Percentiles rank a stretch among this genome's conserved stretches.
phyloP scores from a whole-genome alignment of 2,113 vertebrate genomes.

The Pogonocichla stellata region DNA sequence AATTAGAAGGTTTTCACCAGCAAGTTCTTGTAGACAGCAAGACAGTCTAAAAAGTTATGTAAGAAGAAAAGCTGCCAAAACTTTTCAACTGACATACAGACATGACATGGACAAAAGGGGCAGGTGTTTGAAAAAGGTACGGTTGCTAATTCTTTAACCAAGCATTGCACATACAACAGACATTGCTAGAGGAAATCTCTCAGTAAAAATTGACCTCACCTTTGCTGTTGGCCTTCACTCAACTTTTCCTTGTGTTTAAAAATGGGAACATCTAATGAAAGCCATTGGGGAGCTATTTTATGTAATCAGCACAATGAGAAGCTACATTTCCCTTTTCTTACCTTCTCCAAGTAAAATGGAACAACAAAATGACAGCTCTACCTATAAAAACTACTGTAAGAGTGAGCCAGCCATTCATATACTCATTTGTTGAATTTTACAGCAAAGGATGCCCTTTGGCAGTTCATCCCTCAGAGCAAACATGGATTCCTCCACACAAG shows the following conservation, averaged over 20 bases:
- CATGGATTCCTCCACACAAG: not conserved
- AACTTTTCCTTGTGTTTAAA: not conserved
- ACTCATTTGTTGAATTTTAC: not conserved
- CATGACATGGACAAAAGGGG: not conserved
- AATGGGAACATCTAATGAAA: not conserved
- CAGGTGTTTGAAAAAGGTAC: not conserved
- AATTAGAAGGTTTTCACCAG: constrained; percentile 12
- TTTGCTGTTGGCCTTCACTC: not conserved
- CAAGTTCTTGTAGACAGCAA: not conserved
- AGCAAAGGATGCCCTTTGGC: not conserved
- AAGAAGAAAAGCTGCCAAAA: not conserved
- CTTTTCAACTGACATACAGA: not conserved
- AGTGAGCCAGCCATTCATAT: not conserved
- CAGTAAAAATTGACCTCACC: not conserved
- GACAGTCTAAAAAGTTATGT: not conserved
- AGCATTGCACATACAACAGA: not conserved
- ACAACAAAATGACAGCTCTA: not conserved
- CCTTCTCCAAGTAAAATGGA: not conserved
- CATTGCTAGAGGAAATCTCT: not conserved
- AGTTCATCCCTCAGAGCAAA: not conserved
- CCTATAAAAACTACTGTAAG: not conserved
- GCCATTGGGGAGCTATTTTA: not conserved
- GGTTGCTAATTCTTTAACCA: not conserved
- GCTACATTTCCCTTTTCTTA: not conserved
- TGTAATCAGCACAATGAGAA: not conserved